These are phyloP conservation scores for Zaprionus ornatus DNA, from an alignment of 1,140 invertebrate species.

Conservation along the genomic window DNA sequence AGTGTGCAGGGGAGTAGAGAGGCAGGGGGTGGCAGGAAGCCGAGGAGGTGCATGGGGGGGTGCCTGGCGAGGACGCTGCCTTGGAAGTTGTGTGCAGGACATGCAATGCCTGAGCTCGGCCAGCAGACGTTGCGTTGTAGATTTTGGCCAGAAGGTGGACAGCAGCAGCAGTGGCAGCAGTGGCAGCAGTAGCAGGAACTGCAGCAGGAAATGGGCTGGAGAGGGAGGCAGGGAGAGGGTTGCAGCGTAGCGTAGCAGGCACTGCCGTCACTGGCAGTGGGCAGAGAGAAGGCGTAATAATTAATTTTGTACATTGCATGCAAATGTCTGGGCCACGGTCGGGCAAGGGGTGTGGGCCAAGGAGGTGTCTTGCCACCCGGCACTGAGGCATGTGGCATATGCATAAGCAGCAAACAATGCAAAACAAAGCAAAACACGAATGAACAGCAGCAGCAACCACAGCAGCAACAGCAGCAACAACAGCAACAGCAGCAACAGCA, in stretches of 20 bases:
- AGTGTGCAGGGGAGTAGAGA: neutral
- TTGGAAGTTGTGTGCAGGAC: slow-evolving; percentile 77
- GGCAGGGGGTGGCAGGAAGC: neutral
- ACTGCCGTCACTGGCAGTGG: slow-evolving; percentile 1
- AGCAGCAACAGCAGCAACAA: slow-evolving; percentile 20
- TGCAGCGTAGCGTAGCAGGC: too few relatives aligned
- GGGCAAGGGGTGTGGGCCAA: slow-evolving; percentile 1
- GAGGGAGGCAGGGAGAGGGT: neutral
- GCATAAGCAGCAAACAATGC: slow-evolving; percentile 73
- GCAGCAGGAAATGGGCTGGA: neutral
- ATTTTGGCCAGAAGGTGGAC: slow-evolving; percentile 70
- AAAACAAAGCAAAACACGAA: slow-evolving; percentile 47
- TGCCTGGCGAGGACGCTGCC: slow-evolving; percentile 56
- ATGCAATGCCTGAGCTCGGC: slow-evolving; percentile 67
- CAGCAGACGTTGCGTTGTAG: slow-evolving; percentile 58
- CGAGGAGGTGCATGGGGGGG: neutral
- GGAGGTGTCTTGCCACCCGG: neutral
- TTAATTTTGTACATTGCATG: slow-evolving; percentile 81
- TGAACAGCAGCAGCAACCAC: slow-evolving; percentile 13
- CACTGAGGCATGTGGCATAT: slow-evolving; percentile 58
- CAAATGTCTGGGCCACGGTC: slow-evolving; percentile 66
- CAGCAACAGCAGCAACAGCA: slow-evolving; percentile 11
- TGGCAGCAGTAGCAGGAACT: slow-evolving; percentile 6
- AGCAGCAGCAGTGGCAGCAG: slow-evolving; percentile 14
- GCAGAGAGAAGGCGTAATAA: slow-evolving; percentile 63